These are phyloP conservation scores for Gadus chalcogrammus DNA, from an alignment of 2,113 vertebrate species.

Conservation along the genomic window DNA sequence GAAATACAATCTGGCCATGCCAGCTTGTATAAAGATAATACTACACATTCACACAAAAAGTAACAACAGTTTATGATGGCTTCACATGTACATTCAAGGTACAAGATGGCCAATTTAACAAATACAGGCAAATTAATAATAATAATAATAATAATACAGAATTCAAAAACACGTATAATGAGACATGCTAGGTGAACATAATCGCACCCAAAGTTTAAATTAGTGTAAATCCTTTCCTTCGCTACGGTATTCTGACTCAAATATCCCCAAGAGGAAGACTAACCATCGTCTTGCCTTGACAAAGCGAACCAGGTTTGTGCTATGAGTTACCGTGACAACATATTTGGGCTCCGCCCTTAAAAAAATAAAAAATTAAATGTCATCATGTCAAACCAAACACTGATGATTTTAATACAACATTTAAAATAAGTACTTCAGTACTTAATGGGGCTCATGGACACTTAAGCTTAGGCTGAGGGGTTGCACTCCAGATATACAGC, in stretches of 20 bases:
- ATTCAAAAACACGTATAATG: constrained; percentile 49
- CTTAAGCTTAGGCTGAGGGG: constrained; percentile 35
- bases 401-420: constrained; percentile 13
- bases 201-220: constrained; percentile 75
- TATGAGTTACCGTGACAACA: constrained; percentile 8
- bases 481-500: constrained; percentile 67
- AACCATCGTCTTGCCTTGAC: too few relatives aligned
- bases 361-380: not conserved
- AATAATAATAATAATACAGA: constrained; percentile 55
- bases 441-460: constrained; percentile 8
- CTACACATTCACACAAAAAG: constrained; percentile 4
- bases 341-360: constrained; percentile 79
- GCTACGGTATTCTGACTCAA: constrained; percentile 47
- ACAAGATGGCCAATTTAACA: constrained; percentile 58
- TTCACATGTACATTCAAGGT: constrained; percentile 73
- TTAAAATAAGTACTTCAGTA: constrained; percentile 13
- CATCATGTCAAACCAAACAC: not conserved
- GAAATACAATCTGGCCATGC: too few relatives aligned
- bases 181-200: constrained; percentile 11
- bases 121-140: constrained; percentile 48
- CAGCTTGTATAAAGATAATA: too few relatives aligned
- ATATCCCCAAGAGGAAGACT: constrained; percentile 70
- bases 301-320: too few relatives aligned
- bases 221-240: constrained; percentile 72
- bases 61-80: not conserved